phyloP scores from a whole-genome alignment of 2,113 vertebrate species.

The Pseudolaguvia tuberculata region DNA sequence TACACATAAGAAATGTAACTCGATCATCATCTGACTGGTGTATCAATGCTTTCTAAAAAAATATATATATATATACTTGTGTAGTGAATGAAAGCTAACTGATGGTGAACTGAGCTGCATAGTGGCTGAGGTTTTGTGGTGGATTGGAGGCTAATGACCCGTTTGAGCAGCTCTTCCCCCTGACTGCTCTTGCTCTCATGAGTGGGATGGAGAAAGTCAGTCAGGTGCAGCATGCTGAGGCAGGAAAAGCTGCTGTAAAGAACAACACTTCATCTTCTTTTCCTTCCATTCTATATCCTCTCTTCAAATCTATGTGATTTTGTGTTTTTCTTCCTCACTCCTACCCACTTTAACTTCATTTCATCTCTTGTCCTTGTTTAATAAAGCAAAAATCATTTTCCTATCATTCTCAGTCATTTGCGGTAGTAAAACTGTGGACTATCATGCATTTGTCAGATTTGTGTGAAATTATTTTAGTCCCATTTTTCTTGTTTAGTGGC shows the following conservation, averaged over 20 bases:
- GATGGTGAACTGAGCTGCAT: constrained; percentile 25
- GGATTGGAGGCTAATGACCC: constrained; percentile 44
- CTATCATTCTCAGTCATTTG: not conserved
- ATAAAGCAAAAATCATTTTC: not conserved
- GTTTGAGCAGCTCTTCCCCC: constrained; percentile 43
- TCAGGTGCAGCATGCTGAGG: constrained; percentile 5
- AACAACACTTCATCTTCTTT: constrained; percentile 21
- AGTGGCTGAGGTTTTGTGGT: constrained; percentile 23
- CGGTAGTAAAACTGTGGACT: constrained; percentile 18
- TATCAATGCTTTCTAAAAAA: not conserved
- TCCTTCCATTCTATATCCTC: constrained; percentile 8
- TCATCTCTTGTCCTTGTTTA: constrained; percentile 12
- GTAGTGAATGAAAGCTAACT: not conserved
- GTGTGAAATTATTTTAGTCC: not conserved
- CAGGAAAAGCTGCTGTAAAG: constrained; percentile 24
- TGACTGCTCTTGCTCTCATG: constrained; percentile 23
- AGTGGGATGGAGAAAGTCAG: constrained; percentile 24
- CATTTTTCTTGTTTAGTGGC: constrained; percentile 29
- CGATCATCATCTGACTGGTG: too few relatives aligned
- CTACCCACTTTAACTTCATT: not conserved
- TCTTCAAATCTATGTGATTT: constrained; percentile 7
- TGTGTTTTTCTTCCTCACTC: not conserved
- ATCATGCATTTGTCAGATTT: constrained; percentile 14
- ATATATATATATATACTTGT: not conserved
- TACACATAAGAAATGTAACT: too few relatives aligned